These are phyloP conservation scores for Siniperca knerii DNA, from an alignment of 2,113 vertebrate genomes.

Conservation along the genomic window DNA sequence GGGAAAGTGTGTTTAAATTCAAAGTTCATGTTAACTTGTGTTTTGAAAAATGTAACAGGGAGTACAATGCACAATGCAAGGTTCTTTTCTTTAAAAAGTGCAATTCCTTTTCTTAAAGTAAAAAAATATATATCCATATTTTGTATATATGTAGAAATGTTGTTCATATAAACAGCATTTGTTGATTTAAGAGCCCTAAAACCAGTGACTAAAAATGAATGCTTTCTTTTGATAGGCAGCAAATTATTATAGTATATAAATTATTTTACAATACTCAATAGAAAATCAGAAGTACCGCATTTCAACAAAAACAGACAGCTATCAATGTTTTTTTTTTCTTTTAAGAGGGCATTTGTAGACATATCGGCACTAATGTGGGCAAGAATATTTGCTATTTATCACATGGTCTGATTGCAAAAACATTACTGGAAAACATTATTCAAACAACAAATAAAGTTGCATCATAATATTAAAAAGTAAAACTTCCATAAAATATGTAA, in stretches of 20 bases:
- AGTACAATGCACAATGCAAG: conserved; percentile 83
- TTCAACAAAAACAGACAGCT: conserved; percentile 68
- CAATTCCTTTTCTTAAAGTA: conserved; percentile 87
- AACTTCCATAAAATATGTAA: conserved; percentile 82
- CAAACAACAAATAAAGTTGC: conserved; percentile 65
- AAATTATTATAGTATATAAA: conserved; percentile 81
- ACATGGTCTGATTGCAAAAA: conserved; percentile 69
- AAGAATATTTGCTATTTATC: conserved; percentile 60
- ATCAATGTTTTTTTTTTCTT: conserved; percentile 38
- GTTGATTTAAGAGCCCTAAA: conserved; percentile 82
- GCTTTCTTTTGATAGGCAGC: conserved; percentile 74
- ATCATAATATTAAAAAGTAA: conserved; percentile 76
- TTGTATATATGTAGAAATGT: conserved; percentile 87
- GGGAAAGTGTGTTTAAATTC: conserved; percentile 75
- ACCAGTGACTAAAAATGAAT: conserved; percentile 79
- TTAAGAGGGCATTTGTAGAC: conserved; percentile 60
- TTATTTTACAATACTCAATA: conserved; percentile 79
- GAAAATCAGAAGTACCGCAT: conserved; percentile 81
- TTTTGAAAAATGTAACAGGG: conserved; percentile 81
- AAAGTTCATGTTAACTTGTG: conserved; percentile 73
- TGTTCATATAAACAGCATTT: conserved; percentile 84
- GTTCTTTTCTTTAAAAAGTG: conserved; percentile 86
- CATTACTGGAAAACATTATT: conserved; percentile 66
- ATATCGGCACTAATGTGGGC: conserved; percentile 60
- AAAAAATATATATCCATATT: conserved; percentile 87